phyloP scores from a whole-genome alignment of 2,113 vertebrate genomes.

The Pedionomus torquatus region DNA sequence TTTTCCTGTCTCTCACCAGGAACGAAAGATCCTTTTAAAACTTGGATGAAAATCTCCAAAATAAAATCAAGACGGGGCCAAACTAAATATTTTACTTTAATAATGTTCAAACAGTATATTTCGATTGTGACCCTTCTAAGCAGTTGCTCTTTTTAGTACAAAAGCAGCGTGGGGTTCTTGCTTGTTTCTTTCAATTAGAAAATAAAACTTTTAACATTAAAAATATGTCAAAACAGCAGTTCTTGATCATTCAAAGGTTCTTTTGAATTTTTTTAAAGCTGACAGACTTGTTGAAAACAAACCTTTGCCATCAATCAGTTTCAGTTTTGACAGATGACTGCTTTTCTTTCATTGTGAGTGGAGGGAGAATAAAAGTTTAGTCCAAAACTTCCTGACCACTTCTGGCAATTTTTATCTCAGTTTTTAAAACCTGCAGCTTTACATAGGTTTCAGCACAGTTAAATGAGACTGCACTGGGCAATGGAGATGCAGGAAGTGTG shows the following conservation, averaged over 20 bases:
- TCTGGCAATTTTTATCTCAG: neutral
- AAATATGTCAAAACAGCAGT: constrained; percentile 23
- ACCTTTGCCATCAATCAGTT: constrained; percentile 1
- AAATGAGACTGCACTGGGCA: neutral
- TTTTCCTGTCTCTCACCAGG: constrained; percentile 14
- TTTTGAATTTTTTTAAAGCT: neutral
- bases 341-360: neutral
- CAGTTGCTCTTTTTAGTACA: constrained; percentile 19
- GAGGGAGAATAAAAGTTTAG: neutral
- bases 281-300: constrained; percentile 1
- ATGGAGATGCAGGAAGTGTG: neutral
- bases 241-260: neutral
- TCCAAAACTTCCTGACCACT: neutral
- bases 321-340: neutral
- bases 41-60: constrained; percentile 40
- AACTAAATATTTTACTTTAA: constrained; percentile 69
- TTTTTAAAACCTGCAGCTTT: neutral
- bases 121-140: constrained; percentile 26
- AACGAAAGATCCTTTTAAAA: constrained; percentile 22
- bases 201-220: constrained; percentile 37
- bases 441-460: neutral
- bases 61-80: constrained; percentile 37
- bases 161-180: neutral
- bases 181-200: constrained; percentile 55
- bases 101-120: constrained; percentile 54